These are phyloP conservation scores for Drosophila equinoxialis DNA, from an alignment of 1,140 invertebrate species.

Conservation along the genomic window DNA sequence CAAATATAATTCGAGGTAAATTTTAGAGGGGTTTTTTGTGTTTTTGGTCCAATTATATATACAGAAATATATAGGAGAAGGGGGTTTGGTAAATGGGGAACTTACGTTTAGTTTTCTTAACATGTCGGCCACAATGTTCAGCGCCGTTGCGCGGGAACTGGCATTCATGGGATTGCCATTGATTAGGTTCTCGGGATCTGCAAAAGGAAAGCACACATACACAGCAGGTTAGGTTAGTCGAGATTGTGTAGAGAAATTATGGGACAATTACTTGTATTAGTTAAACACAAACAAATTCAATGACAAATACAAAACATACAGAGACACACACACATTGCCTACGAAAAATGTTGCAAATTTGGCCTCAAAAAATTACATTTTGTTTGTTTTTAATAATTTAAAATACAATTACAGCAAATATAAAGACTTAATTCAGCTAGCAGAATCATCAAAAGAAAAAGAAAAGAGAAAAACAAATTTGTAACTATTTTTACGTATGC, in stretches of 20 bases:
- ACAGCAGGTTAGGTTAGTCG: constrained; percentile 53
- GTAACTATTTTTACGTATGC: constrained; percentile 26
- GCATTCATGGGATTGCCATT: constrained; percentile 91
- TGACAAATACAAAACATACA: constrained; percentile 21
- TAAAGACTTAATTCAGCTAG: not conserved
- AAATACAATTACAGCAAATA: constrained; percentile 37
- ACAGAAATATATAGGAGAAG: not conserved
- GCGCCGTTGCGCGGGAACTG: constrained; percentile 93
- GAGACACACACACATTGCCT: constrained; percentile 51
- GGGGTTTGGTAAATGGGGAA: constrained; percentile 54
- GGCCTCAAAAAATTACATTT: constrained; percentile 11
- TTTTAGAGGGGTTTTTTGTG: no score
- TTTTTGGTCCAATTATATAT: no score
- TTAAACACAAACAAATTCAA: constrained; percentile 24
- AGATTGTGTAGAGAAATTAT: constrained; percentile 21
- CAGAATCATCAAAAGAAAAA: not conserved
- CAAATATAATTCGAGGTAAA: no score
- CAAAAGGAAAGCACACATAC: constrained; percentile 73
- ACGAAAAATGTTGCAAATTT: constrained; percentile 70
- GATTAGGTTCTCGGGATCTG: constrained; percentile 84
- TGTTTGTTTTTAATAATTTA: constrained; percentile 48
- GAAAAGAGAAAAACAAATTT: no score
- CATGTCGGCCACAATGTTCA: constrained; percentile 96
- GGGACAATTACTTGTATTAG: constrained; percentile 20
- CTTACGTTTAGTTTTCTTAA: constrained; percentile 95